These are phyloP conservation scores for Pararge aegeria DNA, from an alignment of 1,140 invertebrate species.

Conservation along the genomic window DNA sequence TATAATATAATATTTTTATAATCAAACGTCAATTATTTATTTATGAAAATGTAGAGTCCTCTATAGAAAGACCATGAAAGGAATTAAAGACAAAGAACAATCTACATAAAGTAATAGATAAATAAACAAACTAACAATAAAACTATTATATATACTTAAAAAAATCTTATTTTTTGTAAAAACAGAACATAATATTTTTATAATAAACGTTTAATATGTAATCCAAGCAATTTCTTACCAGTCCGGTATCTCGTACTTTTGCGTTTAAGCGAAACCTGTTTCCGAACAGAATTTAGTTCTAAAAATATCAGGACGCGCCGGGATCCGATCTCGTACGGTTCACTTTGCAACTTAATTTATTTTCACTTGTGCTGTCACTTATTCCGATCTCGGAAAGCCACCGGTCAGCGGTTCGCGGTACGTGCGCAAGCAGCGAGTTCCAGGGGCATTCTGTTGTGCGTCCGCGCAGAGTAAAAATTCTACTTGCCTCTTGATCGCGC, in stretches of 20 bases:
- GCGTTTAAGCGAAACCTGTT: conserved; percentile 45
- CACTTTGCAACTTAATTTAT: conserved; percentile 36
- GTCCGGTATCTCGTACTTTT: conserved; percentile 25
- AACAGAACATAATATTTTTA: too few species aligned
- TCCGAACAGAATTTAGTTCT: conserved; percentile 22
- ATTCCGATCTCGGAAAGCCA: conserved; percentile 16
- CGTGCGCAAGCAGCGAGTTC: conserved; percentile 33
- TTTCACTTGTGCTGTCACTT: conserved; percentile 40
- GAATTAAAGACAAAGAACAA: too few species aligned
- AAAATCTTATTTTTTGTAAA: neutral
- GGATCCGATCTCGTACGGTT: conserved; percentile 28
- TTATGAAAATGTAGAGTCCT: too few species aligned
- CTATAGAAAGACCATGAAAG: too few species aligned
- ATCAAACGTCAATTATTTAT: too few species aligned
- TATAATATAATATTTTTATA: too few species aligned
- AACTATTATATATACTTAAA: too few species aligned
- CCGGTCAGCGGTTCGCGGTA: conserved; percentile 5
- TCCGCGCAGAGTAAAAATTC: conserved; percentile 21
- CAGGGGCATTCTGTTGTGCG: conserved; percentile 43
- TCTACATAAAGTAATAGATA: too few species aligned
- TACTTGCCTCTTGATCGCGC: too few species aligned
- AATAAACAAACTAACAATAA: too few species aligned
- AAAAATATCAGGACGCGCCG: conserved; percentile 47
- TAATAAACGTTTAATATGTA: neutral
- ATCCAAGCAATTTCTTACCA: neutral